Conservation (phyloP, 2,888 invertebrate species). For the Pachliopta kotzebuea region DNA sequence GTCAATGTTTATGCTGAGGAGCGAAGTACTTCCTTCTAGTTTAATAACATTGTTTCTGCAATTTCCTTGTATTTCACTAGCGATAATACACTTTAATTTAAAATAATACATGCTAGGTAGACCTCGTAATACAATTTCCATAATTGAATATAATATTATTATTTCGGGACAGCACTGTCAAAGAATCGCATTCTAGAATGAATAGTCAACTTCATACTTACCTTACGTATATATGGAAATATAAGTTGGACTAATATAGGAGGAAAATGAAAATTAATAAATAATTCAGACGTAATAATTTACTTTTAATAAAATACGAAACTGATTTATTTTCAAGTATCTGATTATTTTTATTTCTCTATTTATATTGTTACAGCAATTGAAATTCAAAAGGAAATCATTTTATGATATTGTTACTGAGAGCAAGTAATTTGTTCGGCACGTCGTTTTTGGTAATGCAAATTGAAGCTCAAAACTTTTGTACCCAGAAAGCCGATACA, state of each 20-base stretch:
- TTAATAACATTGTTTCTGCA: constrained; percentile 22
- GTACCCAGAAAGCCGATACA: constrained; percentile 44
- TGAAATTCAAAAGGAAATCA: neutral
- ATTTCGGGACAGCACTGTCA: neutral
- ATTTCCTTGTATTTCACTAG: constrained; percentile 1
- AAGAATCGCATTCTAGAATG: no score
- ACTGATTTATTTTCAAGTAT: no score
- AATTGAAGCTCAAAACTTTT: constrained; percentile 47
- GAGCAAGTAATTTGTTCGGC: constrained; percentile 25
- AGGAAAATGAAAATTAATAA: no score
- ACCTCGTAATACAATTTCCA: neutral
- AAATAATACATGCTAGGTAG: neutral
- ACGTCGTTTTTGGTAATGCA: constrained; percentile 42
- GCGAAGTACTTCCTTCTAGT: constrained; percentile 20
- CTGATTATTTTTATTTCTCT: no score
- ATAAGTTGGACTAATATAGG: no score
- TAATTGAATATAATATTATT: neutral
- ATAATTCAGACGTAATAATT: no score
- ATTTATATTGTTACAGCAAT: no score
- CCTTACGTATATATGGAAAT: no score
- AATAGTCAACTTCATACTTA: no score
- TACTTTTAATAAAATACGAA: no score
- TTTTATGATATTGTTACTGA: constrained; percentile 10
- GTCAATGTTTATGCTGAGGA: constrained; percentile 27
- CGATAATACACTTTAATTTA: neutral